Evolutionary conservation across 1,140 invertebrate genomes (phyloP).

Genomic region (Monochamus saltuarius): DNA sequence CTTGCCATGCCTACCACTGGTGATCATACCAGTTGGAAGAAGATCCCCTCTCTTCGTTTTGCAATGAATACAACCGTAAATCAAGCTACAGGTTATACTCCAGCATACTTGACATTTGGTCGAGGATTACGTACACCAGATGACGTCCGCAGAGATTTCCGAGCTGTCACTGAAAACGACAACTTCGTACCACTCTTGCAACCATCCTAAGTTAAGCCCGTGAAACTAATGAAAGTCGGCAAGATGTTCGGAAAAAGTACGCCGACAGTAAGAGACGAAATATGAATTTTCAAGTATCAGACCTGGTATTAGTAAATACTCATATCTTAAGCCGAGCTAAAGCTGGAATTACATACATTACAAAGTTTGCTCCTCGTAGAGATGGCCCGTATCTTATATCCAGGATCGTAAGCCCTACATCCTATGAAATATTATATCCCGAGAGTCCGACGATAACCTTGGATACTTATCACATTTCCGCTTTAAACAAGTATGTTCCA

Average conservation of each 20-base stretch:
- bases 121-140: slow-evolving; percentile 20
- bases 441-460: no score
- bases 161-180: slow-evolving; percentile 8
- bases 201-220: slow-evolving; percentile 27
- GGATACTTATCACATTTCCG: no score
- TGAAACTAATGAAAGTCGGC: slow-evolving; percentile 29
- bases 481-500: no score
- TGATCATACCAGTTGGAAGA: no score
- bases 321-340: slow-evolving; percentile 39
- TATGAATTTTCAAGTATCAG: slow-evolving; percentile 30
- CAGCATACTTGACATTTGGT: slow-evolving; percentile 25
- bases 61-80: slow-evolving; percentile 51
- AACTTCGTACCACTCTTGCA: slow-evolving; percentile 22
- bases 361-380: no score
- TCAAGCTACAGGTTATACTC: background rate
- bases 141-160: slow-evolving; percentile 18
- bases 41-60: slow-evolving; percentile 40
- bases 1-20: no score
- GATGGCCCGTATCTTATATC: no score
- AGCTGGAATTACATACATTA: no score
- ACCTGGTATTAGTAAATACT: slow-evolving; percentile 41
- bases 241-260: slow-evolving; percentile 33
- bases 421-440: no score
- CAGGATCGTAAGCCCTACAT: no score
- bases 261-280: slow-evolving; percentile 28